Evolutionary conservation across 2,888 invertebrate genomes (phyloP).

Genomic region (Drosophila merina): DNA sequence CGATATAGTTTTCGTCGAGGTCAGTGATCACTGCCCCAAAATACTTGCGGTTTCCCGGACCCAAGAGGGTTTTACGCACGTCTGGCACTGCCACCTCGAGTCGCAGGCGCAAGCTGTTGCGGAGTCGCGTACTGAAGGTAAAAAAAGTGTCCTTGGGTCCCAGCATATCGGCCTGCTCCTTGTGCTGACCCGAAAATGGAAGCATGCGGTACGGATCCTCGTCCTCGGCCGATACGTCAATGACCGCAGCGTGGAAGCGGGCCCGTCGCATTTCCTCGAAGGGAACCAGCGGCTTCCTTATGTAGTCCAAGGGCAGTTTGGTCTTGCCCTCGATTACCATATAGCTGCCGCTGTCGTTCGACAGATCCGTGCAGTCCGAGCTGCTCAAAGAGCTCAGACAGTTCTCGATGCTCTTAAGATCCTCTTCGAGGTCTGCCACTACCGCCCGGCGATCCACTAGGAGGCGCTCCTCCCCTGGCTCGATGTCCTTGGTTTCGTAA

Average conservation of each 20-base stretch:
- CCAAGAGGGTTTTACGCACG: conserved; percentile 71
- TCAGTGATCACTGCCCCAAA: conserved; percentile 80
- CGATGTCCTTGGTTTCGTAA: conserved; percentile 58
- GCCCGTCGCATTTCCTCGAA: conserved; percentile 82
- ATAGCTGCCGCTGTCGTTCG: conserved; percentile 83
- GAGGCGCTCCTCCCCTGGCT: conserved; percentile 59
- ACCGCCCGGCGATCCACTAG: conserved; percentile 68
- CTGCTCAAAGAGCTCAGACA: conserved; percentile 81
- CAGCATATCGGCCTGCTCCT: conserved; percentile 73
- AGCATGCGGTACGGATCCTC: conserved; percentile 78
- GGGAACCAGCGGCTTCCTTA: conserved; percentile 82
- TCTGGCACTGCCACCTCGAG: conserved; percentile 77
- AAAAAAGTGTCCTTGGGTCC: conserved; percentile 80
- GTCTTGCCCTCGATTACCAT: conserved; percentile 78
- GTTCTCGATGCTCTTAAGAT: conserved; percentile 81
- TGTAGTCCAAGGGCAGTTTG: conserved; percentile 82
- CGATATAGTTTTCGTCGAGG: conserved; percentile 82
- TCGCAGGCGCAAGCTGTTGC: conserved; percentile 79
- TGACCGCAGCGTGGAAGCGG: conserved; percentile 74
- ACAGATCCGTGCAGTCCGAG: conserved; percentile 82
- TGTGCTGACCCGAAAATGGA: conserved; percentile 81
- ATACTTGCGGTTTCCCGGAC: conserved; percentile 64
- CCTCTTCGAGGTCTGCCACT: conserved; percentile 77
- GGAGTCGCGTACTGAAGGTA: conserved; percentile 79
- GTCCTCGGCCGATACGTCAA: conserved; percentile 76